A percentile compares a stretch with the other conserved stretches of the same genome.
phyloP scores from a whole-genome alignment of 2,113 vertebrate species.

The Nesogale talazaci region DNA sequence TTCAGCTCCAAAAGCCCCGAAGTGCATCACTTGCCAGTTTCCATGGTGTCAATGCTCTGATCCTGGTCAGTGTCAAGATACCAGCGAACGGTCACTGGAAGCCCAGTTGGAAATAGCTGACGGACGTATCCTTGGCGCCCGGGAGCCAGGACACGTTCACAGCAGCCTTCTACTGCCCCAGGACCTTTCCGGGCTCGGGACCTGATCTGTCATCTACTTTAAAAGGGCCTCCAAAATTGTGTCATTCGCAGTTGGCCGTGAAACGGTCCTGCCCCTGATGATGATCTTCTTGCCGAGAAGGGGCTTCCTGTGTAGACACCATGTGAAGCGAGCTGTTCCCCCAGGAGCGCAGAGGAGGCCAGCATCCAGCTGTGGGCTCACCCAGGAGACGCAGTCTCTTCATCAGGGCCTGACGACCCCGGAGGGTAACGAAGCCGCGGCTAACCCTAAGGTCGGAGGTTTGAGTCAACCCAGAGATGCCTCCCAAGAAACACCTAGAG shows the following conservation, averaged over 20 bases:
- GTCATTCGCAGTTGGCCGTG: neutral
- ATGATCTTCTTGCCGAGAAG: no score
- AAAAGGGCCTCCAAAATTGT: neutral
- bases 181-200: neutral
- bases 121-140: neutral
- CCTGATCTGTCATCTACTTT: neutral
- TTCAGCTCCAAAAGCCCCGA: neutral
- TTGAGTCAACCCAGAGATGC: neutral
- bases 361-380: neutral
- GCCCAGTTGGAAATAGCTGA: neutral
- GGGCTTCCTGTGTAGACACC: neutral
- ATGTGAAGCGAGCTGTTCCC: neutral
- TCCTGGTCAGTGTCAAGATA: neutral
- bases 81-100: neutral
- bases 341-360: neutral
- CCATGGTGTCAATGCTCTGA: neutral
- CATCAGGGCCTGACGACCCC: neutral
- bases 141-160: rapidly evolving
- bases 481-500: neutral
- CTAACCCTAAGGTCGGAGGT: neutral
- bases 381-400: neutral
- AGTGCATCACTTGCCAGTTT: neutral
- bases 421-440: neutral
- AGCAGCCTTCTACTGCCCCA: rapidly evolving
- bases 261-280: neutral